Conservation (phyloP, 2,888 invertebrate species). For the Myopa testacea region DNA sequence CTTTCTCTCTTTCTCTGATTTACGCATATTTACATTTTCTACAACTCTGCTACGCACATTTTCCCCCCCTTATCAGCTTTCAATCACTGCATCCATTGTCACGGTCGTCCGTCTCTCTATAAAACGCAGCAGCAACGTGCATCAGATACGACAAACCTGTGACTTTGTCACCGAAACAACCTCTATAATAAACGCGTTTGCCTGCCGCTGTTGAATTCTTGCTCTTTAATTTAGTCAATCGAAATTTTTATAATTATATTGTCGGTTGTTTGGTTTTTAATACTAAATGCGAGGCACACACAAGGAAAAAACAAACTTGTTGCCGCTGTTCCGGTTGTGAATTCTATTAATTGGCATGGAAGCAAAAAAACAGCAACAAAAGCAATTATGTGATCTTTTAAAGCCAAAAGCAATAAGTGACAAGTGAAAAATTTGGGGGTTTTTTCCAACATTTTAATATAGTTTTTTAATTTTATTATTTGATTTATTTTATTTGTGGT, state of each 20-base stretch:
- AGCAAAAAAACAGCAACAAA: neutral
- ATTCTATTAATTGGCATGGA: neutral
- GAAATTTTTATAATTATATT: constrained; percentile 22
- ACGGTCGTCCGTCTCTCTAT: constrained; percentile 9
- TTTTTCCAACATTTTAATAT: neutral
- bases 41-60: neutral
- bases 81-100: constrained; percentile 9
- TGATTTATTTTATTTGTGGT: neutral
- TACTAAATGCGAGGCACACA: constrained; percentile 21
- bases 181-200: neutral
- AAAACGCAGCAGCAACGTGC: neutral
- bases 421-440: neutral
- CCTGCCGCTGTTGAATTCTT: neutral
- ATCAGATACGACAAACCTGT: neutral
- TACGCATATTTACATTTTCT: neutral
- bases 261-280: constrained; percentile 17
- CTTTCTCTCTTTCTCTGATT: neutral
- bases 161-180: neutral
- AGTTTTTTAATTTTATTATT: neutral
- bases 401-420: neutral
- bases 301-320: constrained; percentile 3
- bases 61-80: neutral
- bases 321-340: neutral
- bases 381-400: neutral
- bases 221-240: constrained; percentile 19